Conservation (phyloP, 2,797 vertebrate genomes). For the Dendrocincla tyrannina region DNA sequence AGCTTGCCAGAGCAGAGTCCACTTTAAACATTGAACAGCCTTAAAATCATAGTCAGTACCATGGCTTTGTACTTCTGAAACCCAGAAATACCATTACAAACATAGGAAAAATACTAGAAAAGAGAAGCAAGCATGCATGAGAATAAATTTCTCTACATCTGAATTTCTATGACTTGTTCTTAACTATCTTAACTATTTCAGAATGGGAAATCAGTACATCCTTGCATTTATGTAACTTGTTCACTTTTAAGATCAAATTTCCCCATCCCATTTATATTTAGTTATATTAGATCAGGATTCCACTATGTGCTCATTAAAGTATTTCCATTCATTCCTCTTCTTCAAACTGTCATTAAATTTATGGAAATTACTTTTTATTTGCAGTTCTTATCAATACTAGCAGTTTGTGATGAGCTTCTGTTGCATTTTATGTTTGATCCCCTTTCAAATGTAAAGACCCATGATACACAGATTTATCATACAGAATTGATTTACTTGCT, state of each 20-base stretch:
- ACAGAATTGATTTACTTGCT: not conserved
- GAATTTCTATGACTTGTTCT: not conserved
- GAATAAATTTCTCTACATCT: not conserved
- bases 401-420: not conserved
- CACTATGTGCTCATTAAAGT: not conserved
- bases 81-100: not conserved
- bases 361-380: not conserved
- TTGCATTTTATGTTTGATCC: not conserved
- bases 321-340: not conserved
- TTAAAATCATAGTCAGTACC: not conserved
- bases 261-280: not conserved
- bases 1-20: not conserved
- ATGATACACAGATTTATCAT: not conserved
- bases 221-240: not conserved
- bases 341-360: not conserved
- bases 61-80: not conserved
- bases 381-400: not conserved
- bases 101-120: not conserved
- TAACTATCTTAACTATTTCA: not conserved
- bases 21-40: not conserved
- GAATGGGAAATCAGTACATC: not conserved
- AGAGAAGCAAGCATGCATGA: not conserved
- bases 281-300: not conserved
- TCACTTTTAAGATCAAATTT: not conserved
- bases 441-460: not conserved